Evolutionary conservation across 2,113 vertebrate species (phyloP).

Genomic region (Poeciliopsis retropinna): DNA sequence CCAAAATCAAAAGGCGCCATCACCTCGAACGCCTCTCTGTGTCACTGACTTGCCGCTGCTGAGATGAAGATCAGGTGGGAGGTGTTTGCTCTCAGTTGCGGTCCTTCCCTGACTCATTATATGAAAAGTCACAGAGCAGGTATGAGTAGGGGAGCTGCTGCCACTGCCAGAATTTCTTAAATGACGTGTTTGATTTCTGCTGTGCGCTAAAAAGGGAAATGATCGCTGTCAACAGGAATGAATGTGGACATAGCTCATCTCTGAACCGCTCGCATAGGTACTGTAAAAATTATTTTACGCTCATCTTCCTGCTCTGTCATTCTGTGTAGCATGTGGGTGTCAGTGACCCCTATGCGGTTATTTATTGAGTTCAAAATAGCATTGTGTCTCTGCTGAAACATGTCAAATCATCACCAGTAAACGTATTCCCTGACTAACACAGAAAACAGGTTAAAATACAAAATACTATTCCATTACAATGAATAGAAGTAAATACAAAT

Average conservation of each 20-base stretch:
- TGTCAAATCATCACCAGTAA: conserved; percentile 9
- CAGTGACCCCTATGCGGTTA: conserved; percentile 41
- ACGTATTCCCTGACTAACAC: neutral
- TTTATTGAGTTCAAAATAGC: conserved; percentile 47
- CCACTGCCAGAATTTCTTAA: conserved; percentile 10
- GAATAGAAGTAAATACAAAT: neutral
- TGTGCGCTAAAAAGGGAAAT: conserved; percentile 12
- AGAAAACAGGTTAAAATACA: neutral
- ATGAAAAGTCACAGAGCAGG: conserved; percentile 59
- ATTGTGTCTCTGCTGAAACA: conserved; percentile 25
- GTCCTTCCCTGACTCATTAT: conserved; percentile 69
- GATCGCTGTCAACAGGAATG: conserved; percentile 23
- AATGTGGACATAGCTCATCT: conserved; percentile 42
- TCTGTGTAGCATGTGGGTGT: conserved; percentile 42
- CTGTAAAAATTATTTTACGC: conserved; percentile 42
- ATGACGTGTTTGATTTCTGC: conserved; percentile 29
- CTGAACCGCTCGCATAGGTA: conserved; percentile 61
- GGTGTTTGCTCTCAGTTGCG: conserved; percentile 65
- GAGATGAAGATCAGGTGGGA: conserved; percentile 66
- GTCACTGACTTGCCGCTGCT: conserved; percentile 25
- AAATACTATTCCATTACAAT: neutral
- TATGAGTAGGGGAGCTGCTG: conserved; percentile 46
- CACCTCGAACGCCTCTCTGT: conserved; percentile 9
- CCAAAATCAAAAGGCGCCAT: conserved; percentile 5
- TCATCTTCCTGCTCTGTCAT: conserved; percentile 42